These are phyloP conservation scores for Hydractinia symbiolongicarpus DNA, from an alignment of 30 jellyfish, hydroid and myxozoan genomes.

Conservation along the genomic window DNA sequence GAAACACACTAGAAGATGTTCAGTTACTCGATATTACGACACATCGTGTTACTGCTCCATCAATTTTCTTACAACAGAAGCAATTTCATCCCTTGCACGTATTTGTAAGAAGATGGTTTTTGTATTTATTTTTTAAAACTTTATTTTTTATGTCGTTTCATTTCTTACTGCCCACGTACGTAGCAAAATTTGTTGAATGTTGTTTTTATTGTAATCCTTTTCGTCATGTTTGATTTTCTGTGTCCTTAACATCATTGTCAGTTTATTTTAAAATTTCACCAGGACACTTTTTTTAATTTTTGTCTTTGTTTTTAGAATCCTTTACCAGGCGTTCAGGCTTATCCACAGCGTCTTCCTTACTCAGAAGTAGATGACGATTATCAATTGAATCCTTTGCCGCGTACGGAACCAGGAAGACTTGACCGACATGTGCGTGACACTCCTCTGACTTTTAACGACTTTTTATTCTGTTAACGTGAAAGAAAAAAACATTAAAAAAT, in stretches of 20 bases:
- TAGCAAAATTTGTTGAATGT: no score
- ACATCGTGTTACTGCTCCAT: slow-evolving; percentile 26
- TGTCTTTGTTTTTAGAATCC: slow-evolving; percentile 46
- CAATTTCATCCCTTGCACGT: slow-evolving; percentile 62
- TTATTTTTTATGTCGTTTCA: no score
- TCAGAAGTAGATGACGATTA: slow-evolving; percentile 64
- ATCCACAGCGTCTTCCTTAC: slow-evolving; percentile 50
- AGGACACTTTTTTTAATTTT: no score
- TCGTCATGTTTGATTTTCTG: not conserved
- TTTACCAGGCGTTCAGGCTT: slow-evolving; percentile 55
- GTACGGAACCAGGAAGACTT: slow-evolving; percentile 32
- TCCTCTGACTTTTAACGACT: not conserved
- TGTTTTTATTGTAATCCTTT: not conserved
- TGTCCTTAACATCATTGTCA: no score
- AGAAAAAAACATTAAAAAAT: not conserved
- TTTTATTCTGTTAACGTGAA: not conserved
- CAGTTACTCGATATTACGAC: slow-evolving; percentile 16
- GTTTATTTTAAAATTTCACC: no score
- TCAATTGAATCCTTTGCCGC: slow-evolving; percentile 44
- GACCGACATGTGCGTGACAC: slow-evolving; percentile 36
- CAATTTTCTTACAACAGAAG: slow-evolving; percentile 34
- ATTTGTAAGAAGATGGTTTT: slow-evolving; percentile 41
- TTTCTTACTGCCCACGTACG: no score
- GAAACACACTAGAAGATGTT: not conserved
- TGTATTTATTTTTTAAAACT: not conserved